Percentiles rank a stretch among this genome's conserved stretches.
Conservation (phyloP, 2,888 invertebrate species). For the Ornithoptera priamus region DNA sequence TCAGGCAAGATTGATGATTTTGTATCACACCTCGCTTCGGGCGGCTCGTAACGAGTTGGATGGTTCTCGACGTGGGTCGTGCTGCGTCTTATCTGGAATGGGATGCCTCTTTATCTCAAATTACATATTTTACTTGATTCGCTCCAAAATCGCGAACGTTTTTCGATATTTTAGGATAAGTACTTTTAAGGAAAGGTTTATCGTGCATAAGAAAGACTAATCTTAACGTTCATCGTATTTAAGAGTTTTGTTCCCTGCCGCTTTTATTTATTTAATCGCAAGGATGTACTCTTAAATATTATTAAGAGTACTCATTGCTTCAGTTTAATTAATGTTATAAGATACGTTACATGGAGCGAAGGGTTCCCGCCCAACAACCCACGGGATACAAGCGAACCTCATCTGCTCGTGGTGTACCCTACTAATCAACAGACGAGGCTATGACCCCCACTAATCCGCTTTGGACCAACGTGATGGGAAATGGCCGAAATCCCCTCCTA, state of each 20-base stretch:
- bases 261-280: background rate
- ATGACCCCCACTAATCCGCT: too few relatives aligned
- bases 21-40: conserved; percentile 80
- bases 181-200: conserved; percentile 38
- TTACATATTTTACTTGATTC: conserved; percentile 79
- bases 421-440: too few relatives aligned
- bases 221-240: conserved; percentile 8
- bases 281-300: background rate
- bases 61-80: conserved; percentile 76
- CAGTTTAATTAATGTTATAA: too few relatives aligned
- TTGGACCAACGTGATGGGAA: too few relatives aligned
- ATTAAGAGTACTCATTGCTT: background rate
- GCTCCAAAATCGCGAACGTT: conserved; percentile 63
- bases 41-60: conserved; percentile 78
- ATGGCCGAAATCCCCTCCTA: too few relatives aligned
- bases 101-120: conserved; percentile 78
- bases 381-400: too few relatives aligned
- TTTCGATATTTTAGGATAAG: conserved; percentile 52
- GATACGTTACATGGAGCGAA: too few relatives aligned
- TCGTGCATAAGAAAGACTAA: conserved; percentile 1
- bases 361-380: too few relatives aligned
- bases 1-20: conserved; percentile 80
- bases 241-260: background rate
- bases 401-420: too few relatives aligned
- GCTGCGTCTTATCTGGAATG: conserved; percentile 77